phyloP scores from a whole-genome alignment of 2,797 vertebrate species.

The Dipus sagitta region DNA sequence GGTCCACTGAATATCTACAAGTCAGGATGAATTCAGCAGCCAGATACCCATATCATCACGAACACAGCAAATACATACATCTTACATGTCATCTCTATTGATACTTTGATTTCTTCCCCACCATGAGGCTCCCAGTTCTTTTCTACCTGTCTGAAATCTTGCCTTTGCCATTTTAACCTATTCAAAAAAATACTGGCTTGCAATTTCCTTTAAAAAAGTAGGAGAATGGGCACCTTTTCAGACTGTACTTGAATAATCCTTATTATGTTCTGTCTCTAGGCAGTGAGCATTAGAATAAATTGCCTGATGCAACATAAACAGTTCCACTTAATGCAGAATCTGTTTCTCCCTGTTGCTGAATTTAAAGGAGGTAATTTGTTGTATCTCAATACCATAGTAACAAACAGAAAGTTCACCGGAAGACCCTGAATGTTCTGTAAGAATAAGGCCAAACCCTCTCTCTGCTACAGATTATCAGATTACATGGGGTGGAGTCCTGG shows the following conservation, averaged over 20 bases:
- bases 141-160: slow-evolving; percentile 46
- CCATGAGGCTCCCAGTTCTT: slow-evolving; percentile 20
- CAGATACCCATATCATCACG: neutral
- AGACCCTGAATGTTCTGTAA: slow-evolving; percentile 60
- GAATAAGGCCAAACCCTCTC: slow-evolving; percentile 1
- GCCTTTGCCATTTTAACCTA: slow-evolving; percentile 66
- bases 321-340: slow-evolving; percentile 75
- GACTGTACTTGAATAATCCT: slow-evolving; percentile 64
- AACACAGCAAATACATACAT: slow-evolving; percentile 31
- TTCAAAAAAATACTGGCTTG: slow-evolving; percentile 59
- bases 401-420: slow-evolving; percentile 79
- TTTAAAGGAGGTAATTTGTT: slow-evolving; percentile 63
- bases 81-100: slow-evolving; percentile 28
- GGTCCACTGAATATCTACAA: neutral
- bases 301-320: slow-evolving; percentile 69
- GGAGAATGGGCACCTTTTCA: slow-evolving; percentile 56
- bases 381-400: slow-evolving; percentile 12
- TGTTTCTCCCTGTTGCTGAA: slow-evolving; percentile 50
- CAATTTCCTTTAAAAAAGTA: slow-evolving; percentile 32
- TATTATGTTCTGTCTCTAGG: slow-evolving; percentile 42
- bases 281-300: slow-evolving; percentile 78
- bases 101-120: neutral
- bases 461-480: neutral
- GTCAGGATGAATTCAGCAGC: neutral
- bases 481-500: slow-evolving; percentile 45